Conservation (phyloP, 2,113 vertebrate species). For the Odontesthes bonariensis region DNA sequence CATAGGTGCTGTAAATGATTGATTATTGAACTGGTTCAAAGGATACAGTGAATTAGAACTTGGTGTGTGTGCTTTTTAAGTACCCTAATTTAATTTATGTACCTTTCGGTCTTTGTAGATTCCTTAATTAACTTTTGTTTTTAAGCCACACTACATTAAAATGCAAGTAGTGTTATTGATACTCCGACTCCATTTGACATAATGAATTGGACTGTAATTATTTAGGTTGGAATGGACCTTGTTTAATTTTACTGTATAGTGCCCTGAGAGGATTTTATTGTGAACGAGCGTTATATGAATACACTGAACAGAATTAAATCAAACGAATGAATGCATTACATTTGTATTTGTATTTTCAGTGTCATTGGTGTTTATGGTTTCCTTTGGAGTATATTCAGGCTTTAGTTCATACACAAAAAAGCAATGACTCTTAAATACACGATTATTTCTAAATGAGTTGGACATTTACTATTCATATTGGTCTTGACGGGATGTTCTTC, state of each 20-base stretch:
- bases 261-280: not conserved
- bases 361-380: not conserved
- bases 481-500: not conserved
- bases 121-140: constrained; percentile 18
- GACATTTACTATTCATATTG: not conserved
- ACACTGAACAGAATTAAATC: too few relatives aligned
- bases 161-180: constrained; percentile 5
- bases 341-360: constrained; percentile 9
- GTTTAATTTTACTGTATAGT: not conserved
- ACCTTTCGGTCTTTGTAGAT: not conserved
- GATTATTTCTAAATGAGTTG: constrained; percentile 4
- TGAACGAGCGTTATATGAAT: not conserved
- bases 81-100: not conserved
- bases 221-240: not conserved
- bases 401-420: not conserved
- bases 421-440: not conserved
- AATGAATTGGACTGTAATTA: not conserved
- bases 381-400: not conserved
- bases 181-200: constrained; percentile 14
- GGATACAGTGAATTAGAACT: constrained; percentile 1
- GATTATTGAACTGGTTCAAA: not conserved
- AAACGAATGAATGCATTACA: not conserved
- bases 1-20: not conserved
- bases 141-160: constrained; percentile 21
- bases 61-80: not conserved